Conservation (phyloP, 2,113 vertebrate species). For the Candoia aspera region DNA sequence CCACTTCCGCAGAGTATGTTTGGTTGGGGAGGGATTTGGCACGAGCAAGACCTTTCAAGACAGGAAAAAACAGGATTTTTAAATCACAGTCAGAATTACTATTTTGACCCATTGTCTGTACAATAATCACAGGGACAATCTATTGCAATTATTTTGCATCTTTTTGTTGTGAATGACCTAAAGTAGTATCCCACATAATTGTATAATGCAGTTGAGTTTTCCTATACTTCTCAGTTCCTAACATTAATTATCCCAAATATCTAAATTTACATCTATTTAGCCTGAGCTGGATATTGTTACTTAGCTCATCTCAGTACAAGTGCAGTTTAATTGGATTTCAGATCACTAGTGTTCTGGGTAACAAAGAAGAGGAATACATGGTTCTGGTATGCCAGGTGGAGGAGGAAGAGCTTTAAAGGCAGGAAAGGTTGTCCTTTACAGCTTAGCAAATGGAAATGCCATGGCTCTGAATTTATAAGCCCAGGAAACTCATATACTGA, state of each 20-base stretch:
- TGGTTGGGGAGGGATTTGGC: slow-evolving; percentile 88
- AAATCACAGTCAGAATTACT: not conserved
- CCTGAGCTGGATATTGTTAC: not conserved
- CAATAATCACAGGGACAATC: not conserved
- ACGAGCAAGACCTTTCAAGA: slow-evolving; percentile 79
- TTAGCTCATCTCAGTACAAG: not conserved
- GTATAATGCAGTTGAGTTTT: not conserved
- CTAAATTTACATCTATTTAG: not conserved
- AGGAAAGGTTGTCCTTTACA: slow-evolving; percentile 36
- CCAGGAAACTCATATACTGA: slow-evolving; percentile 51
- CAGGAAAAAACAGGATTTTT: not conserved
- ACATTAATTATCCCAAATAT: not conserved
- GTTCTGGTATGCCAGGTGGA: slow-evolving; percentile 21
- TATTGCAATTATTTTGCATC: slow-evolving; percentile 24
- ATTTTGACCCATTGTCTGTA: not conserved
- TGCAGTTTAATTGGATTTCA: not conserved
- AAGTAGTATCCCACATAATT: not conserved
- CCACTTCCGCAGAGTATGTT: slow-evolving; percentile 87
- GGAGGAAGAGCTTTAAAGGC: slow-evolving; percentile 14
- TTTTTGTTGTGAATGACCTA: slow-evolving; percentile 30
- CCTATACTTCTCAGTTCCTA: not conserved
- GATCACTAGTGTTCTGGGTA: slow-evolving; percentile 21
- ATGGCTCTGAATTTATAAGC: slow-evolving; percentile 47
- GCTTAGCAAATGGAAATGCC: slow-evolving; percentile 39
- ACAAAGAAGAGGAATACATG: not conserved